Conservation (phyloP, 2,888 invertebrate species). For the Chesias legatella region DNA sequence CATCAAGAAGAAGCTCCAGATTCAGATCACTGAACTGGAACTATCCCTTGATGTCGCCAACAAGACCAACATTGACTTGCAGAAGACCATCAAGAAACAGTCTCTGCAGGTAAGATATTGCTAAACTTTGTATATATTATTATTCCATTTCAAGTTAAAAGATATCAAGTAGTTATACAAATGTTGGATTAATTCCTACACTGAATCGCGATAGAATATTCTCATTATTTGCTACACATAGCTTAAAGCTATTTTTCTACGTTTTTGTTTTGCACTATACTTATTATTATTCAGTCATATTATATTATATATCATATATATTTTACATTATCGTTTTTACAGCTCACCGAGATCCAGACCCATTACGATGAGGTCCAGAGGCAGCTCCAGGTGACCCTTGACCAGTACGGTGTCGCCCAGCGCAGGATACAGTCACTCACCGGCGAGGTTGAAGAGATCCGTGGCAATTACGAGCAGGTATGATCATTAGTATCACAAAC, state of each 20-base stretch:
- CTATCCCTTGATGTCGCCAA: slow-evolving; percentile 98
- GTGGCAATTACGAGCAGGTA: slow-evolving; percentile 91
- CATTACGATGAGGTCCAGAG: slow-evolving; percentile 98
- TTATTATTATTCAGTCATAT: neutral
- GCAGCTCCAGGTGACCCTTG: slow-evolving; percentile 96
- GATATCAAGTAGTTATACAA: no score
- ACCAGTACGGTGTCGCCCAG: slow-evolving; percentile 94
- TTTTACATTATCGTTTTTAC: slow-evolving; percentile 9
- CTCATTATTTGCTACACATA: no score
- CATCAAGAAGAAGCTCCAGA: slow-evolving; percentile 99
- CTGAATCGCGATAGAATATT: no score
- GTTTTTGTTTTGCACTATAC: no score
- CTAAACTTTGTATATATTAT: no score
- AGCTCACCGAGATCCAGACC: slow-evolving; percentile 93
- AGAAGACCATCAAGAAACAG: slow-evolving; percentile 98
- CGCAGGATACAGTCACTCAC: slow-evolving; percentile 94
- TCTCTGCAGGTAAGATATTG: slow-evolving; percentile 86
- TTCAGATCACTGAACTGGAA: slow-evolving; percentile 98
- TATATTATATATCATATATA: neutral
- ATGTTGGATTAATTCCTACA: no score
- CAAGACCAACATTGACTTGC: slow-evolving; percentile 98
- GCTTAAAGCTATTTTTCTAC: no score
- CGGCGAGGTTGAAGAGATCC: slow-evolving; percentile 97
- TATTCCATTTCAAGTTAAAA: no score
- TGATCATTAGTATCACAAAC: neutral